Evolutionary conservation across 2,888 invertebrate species (phyloP), one percentile per base, ranked within the genome.

Genomic region (Herminia tarsipennalis): DNA sequence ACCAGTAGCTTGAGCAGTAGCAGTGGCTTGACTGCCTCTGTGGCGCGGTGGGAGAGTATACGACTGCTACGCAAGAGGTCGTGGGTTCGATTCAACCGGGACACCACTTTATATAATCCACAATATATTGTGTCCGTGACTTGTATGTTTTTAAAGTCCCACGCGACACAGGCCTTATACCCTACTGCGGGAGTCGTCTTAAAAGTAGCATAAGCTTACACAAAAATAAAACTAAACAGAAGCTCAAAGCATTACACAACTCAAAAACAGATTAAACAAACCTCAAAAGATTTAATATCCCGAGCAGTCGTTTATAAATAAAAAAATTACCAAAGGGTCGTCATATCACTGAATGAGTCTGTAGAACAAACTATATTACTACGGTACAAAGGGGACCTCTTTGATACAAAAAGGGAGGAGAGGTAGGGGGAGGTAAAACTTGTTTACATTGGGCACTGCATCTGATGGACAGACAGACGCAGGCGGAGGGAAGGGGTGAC

Each of bases 371-470:
- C 74, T 73, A 68, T 74, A 77, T 81, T 83, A 81, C 82, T 77
- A 66, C 67, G 56, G 53, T 41, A 76, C 72, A 79, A 70, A 66
- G 50, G 54, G 49, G 80, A 70, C 60, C 67, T 71, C 73, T 83
- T 81, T 80, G 77, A 70, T 71, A 80, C 74, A 83, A 79, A 79
- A n/a, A n/a, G n/a, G n/a, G n/a, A n/a, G n/a, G n/a, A n/a, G n/a
- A n/a, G n/a, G n/a, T n/a, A n/a, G n/a, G n/a, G n/a, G 59, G 63
- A 55, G 75, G 66, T 20, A 25, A 75, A 79, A 78, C 78, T 83
- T 86, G 81, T 83, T 84, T 84, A 78, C 73, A 76, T 80, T 81
- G 76, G 49, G 69, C 63, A 74, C 73, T 84, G 85, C 82, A 79
- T 70, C 70, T 81, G 81, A 82, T 78, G 79, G 51, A 60, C 61